Evolutionary conservation across 2,888 invertebrate genomes (phyloP).

Genomic region (Drosophila macrospina): DNA sequence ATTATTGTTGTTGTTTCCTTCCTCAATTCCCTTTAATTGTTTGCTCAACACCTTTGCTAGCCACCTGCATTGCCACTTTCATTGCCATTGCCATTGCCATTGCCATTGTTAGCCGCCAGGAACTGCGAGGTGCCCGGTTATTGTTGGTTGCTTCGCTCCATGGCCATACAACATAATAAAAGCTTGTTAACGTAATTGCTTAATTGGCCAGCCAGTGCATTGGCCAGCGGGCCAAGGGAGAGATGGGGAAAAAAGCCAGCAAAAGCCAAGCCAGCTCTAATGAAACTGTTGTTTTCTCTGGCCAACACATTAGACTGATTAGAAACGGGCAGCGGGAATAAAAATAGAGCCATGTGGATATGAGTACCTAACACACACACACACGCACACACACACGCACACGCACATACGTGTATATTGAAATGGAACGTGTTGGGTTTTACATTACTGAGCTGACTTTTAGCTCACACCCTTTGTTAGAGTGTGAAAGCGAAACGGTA

Average conservation of each 20-base stretch:
- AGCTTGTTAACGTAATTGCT: slow-evolving; percentile 80
- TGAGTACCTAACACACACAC: slow-evolving; percentile 39
- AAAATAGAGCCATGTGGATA: slow-evolving; percentile 59
- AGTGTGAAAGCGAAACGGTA: slow-evolving; percentile 59
- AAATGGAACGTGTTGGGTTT: slow-evolving; percentile 50
- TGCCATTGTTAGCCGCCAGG: slow-evolving; percentile 1
- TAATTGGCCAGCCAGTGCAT: slow-evolving; percentile 62
- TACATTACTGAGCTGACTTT: slow-evolving; percentile 53
- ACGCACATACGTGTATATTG: slow-evolving; percentile 10
- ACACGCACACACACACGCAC: slow-evolving; percentile 17
- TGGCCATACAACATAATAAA: slow-evolving; percentile 70
- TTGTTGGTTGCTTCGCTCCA: slow-evolving; percentile 23
- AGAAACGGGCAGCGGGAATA: slow-evolving; percentile 52
- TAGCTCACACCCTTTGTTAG: slow-evolving; percentile 35
- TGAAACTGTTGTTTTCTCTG: slow-evolving; percentile 65
- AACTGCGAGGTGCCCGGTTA: slow-evolving; percentile 5
- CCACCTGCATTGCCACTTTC: slow-evolving; percentile 36
- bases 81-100: slow-evolving; percentile 23
- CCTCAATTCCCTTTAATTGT: slow-evolving; percentile 66
- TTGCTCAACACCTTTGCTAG: slow-evolving; percentile 71
- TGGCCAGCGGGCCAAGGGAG: background rate
- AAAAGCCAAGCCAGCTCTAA: slow-evolving; percentile 54
- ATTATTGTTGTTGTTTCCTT: slow-evolving; percentile 36
- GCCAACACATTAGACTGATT: slow-evolving; percentile 67
- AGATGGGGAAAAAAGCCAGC: slow-evolving; percentile 1